Evolutionary conservation across 1,140 invertebrate genomes (phyloP).

Genomic region (Ostrea denselamellosa): DNA sequence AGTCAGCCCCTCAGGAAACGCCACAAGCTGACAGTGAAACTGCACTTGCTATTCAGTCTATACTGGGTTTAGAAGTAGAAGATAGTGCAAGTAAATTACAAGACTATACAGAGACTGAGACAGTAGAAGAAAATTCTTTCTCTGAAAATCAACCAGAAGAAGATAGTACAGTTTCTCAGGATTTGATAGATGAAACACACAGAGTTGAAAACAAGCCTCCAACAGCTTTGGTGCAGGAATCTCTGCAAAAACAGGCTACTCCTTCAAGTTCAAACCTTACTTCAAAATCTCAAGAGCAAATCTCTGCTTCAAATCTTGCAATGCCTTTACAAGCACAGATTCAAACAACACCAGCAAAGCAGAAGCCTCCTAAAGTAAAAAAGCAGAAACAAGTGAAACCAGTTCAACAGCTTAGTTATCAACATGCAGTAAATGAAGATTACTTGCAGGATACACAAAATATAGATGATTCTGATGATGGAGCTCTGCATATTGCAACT

Average conservation of each 20-base stretch:
- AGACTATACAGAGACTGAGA: conserved; percentile 20
- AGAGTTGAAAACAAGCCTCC: not conserved
- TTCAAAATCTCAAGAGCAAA: not conserved
- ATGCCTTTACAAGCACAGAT: not conserved
- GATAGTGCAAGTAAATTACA: not conserved
- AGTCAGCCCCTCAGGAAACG: conserved; percentile 5
- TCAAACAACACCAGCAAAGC: not conserved
- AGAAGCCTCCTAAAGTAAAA: not conserved
- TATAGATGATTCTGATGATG: conserved; percentile 58
- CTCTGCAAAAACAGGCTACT: not conserved
- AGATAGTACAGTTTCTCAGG: not conserved
- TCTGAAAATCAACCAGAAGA: not conserved
- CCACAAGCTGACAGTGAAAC: conserved; percentile 60
- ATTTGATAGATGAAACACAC: conserved; percentile 6
- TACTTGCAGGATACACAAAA: conserved; percentile 25
- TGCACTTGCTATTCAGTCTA: conserved; percentile 62
- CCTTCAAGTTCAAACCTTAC: not conserved
- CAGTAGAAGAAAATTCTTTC: not conserved
- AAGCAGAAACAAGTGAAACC: not conserved
- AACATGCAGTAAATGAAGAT: conserved; percentile 2
- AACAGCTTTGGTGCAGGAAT: not conserved
- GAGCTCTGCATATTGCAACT: conserved; percentile 58
- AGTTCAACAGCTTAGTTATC: not conserved
- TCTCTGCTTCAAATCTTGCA: not conserved
- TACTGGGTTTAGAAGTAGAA: conserved; percentile 58